Evolutionary conservation across 2,797 vertebrate genomes (phyloP).

Genomic region (Erpetoichthys calabaricus): DNA sequence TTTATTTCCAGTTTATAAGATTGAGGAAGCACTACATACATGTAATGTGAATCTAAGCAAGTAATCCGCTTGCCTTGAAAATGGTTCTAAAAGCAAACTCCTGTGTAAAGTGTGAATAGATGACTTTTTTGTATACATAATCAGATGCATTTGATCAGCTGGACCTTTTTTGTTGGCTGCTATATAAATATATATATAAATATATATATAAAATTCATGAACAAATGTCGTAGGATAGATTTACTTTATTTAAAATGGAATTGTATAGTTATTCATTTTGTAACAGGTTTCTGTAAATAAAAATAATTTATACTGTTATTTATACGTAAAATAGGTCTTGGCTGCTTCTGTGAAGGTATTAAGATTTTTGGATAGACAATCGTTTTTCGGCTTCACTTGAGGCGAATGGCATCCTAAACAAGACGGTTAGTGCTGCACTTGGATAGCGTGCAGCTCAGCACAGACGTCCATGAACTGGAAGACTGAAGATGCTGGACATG

Average conservation of each 20-base stretch:
- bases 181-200: conserved; percentile 46
- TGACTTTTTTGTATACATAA: conserved; percentile 79
- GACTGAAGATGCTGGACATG: no score
- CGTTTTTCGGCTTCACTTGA: no score
- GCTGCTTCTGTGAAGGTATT: conserved; percentile 26
- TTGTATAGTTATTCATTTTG: conserved; percentile 99
- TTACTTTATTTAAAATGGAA: conserved; percentile 97
- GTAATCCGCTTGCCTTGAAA: conserved; percentile 63
- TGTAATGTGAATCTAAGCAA: conserved; percentile 82
- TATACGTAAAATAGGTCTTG: conserved; percentile 78
- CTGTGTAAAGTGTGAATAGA: conserved; percentile 89
- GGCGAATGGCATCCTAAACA: no score
- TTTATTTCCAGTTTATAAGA: conserved; percentile 26
- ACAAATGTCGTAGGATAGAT: conserved; percentile 96
- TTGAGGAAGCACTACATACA: conserved; percentile 72
- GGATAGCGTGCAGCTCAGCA: no score
- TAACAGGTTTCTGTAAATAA: conserved; percentile 99
- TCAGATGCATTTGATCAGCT: conserved; percentile 92
- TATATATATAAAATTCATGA: conserved; percentile 65
- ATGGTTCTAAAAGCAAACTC: conserved; percentile 74
- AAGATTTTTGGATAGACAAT: background rate
- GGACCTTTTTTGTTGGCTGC: conserved; percentile 95
- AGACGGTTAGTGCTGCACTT: no score
- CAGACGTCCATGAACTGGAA: no score
- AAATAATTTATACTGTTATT: conserved; percentile 99